These are phyloP conservation scores for Micromussa lordhowensis DNA, from an alignment of 92 coral and sea anemone species.

Conservation along the genomic window DNA sequence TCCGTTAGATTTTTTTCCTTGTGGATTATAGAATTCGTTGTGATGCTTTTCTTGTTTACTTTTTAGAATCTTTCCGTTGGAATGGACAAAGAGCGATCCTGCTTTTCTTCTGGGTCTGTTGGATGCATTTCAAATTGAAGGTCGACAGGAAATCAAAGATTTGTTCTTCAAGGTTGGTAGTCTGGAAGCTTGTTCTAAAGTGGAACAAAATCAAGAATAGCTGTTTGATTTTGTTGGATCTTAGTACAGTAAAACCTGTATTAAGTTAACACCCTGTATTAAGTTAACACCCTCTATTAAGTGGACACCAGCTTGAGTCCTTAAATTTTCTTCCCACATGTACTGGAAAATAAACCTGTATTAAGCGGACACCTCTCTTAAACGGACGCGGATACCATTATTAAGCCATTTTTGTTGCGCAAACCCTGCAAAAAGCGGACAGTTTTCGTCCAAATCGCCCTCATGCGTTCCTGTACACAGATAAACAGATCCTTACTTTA, in stretches of 20 bases:
- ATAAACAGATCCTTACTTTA: too few relatives aligned
- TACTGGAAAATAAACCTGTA: too few relatives aligned
- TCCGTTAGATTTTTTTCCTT: neutral
- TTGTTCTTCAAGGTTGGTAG: slow-evolving; percentile 27
- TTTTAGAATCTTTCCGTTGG: slow-evolving; percentile 3
- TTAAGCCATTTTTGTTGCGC: too few relatives aligned
- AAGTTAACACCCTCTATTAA: too few relatives aligned
- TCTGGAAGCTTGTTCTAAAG: neutral
- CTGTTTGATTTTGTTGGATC: neutral
- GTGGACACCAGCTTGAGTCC: too few relatives aligned
- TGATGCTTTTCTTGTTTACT: neutral
- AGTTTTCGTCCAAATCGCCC: too few relatives aligned
- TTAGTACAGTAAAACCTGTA: neutral
- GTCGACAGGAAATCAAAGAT: slow-evolving; percentile 29
- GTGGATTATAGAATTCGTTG: neutral
- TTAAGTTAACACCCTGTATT: too few relatives aligned
- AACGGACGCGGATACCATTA: too few relatives aligned
- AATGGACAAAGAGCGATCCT: slow-evolving; percentile 34
- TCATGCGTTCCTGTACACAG: too few relatives aligned
- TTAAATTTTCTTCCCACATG: too few relatives aligned
- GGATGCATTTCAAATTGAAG: slow-evolving; percentile 12
- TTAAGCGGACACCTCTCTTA: too few relatives aligned
- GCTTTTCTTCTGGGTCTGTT: slow-evolving; percentile 10
- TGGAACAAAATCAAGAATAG: neutral
- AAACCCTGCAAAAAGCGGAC: too few relatives aligned